Evolutionary conservation across 2,797 vertebrate species (phyloP).

Genomic region (Fringilla coelebs): DNA sequence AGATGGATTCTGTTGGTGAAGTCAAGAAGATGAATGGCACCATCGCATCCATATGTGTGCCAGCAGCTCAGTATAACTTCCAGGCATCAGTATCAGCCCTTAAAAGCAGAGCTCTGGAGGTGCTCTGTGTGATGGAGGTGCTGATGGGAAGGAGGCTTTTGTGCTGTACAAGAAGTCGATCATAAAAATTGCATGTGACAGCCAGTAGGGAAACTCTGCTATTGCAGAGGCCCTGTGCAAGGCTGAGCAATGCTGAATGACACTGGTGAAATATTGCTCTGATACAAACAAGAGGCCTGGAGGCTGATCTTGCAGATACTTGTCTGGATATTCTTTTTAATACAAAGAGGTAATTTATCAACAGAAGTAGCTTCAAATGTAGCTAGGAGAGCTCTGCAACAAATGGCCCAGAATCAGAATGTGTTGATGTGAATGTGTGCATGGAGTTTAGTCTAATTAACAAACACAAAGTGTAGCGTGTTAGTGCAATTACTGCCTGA

Average conservation of each 20-base stretch:
- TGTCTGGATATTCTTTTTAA: not conserved
- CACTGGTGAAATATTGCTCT: not conserved
- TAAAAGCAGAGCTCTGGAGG: not conserved
- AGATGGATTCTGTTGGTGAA: not conserved
- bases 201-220: not conserved
- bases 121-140: not conserved
- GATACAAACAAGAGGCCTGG: not conserved
- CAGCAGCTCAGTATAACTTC: not conserved
- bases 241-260: not conserved
- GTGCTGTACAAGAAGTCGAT: not conserved
- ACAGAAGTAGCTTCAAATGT: not conserved
- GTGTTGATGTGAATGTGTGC: not conserved
- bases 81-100: not conserved
- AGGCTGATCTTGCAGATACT: not conserved
- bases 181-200: not conserved
- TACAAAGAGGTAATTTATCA: not conserved
- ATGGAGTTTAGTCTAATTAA: not conserved
- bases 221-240: not conserved
- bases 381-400: not conserved
- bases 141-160: not conserved
- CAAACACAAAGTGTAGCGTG: not conserved
- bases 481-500: not conserved
- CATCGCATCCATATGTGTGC: not conserved
- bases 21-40: not conserved
- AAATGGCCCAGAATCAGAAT: rapidly evolving